Evolutionary conservation across 2,888 invertebrate species (phyloP).

Genomic region (Oxystoma pomonae): DNA sequence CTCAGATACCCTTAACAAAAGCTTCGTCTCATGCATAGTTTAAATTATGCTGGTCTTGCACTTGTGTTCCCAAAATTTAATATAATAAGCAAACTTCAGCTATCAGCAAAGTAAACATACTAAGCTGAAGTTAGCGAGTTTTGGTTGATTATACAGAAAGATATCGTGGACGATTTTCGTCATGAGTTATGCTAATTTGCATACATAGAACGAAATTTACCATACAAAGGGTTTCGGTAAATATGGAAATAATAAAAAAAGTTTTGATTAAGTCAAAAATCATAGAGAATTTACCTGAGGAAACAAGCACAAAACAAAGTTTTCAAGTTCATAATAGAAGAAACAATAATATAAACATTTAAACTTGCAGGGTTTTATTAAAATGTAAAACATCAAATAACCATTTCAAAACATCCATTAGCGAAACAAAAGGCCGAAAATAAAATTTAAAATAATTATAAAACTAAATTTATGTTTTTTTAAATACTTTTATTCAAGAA

Average conservation of each 20-base stretch:
- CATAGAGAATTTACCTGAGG: too few species aligned
- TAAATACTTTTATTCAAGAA: too few species aligned
- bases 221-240: background rate
- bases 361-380: too few species aligned
- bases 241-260: background rate
- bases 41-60: background rate
- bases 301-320: too few species aligned
- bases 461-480: too few species aligned
- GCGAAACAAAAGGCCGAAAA: too few species aligned
- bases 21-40: background rate
- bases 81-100: background rate
- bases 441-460: too few species aligned
- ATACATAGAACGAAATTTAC: background rate
- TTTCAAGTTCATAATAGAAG: too few species aligned
- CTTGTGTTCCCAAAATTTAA: background rate
- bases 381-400: too few species aligned
- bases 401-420: too few species aligned
- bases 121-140: background rate
- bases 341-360: too few species aligned
- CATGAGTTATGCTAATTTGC: background rate
- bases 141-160: background rate
- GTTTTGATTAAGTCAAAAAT: background rate
- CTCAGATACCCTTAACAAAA: background rate
- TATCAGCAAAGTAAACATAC: background rate
- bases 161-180: background rate